phyloP scores from a whole-genome alignment of 2,797 vertebrate species.

The Leucoraja ocellata region DNA sequence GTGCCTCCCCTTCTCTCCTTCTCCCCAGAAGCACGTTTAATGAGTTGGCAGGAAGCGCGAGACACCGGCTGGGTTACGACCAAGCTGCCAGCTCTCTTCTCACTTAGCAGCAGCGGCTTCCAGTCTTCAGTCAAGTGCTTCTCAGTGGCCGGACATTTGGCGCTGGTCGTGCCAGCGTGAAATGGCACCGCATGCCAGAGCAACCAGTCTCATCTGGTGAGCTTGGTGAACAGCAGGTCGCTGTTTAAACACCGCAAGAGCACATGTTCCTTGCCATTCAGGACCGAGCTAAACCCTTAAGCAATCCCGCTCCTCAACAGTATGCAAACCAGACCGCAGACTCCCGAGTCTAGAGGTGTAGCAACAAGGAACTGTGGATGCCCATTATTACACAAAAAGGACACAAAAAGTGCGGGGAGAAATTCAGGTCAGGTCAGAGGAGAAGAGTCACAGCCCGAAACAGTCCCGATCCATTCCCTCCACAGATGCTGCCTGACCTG shows the following conservation, averaged over 20 bases:
- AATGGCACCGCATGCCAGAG: not conserved
- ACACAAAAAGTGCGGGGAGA: too few species aligned
- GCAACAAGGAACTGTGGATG: too few species aligned
- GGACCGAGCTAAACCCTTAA: not conserved
- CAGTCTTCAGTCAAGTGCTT: not conserved
- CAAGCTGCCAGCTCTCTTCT: not conserved
- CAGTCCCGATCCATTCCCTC: too few species aligned
- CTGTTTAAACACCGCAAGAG: not conserved
- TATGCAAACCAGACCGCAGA: too few species aligned
- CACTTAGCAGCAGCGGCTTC: not conserved
- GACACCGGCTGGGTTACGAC: not conserved
- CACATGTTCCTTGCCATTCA: not conserved
- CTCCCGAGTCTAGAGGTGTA: not conserved
- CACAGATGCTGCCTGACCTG: too few species aligned
- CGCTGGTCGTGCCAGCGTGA: not conserved
- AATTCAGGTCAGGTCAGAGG: too few species aligned
- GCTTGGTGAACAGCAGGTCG: not conserved
- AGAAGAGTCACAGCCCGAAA: too few species aligned
- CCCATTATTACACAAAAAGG: too few species aligned
- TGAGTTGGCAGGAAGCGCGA: not conserved
- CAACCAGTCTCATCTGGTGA: not conserved
- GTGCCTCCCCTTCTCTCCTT: not conserved
- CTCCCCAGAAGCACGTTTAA: not conserved
- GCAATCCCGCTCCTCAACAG: not conserved
- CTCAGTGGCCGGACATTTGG: not conserved